Percentiles rank a stretch among this genome's conserved stretches.
Conservation (phyloP, 2,888 invertebrate genomes). For the Oeneis ivallda region DNA sequence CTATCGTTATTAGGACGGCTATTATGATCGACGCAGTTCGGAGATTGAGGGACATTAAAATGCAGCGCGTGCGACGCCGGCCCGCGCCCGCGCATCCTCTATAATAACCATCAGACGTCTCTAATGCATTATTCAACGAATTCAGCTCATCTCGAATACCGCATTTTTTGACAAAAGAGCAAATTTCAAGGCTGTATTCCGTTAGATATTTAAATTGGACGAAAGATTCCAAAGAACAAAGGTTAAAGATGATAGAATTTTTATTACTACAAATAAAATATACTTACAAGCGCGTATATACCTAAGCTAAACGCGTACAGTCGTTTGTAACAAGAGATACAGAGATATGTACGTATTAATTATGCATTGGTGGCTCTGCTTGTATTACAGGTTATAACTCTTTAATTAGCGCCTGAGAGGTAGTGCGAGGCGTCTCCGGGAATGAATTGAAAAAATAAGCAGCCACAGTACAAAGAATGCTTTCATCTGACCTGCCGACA, state of each 20-base stretch:
- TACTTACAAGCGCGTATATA: background rate
- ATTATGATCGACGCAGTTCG: slow-evolving; percentile 53
- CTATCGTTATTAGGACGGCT: slow-evolving; percentile 56
- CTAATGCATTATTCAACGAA: slow-evolving; percentile 73
- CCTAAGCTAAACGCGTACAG: background rate
- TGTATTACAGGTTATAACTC: slow-evolving; percentile 58
- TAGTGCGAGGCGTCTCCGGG: slow-evolving; percentile 47
- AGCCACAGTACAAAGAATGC: slow-evolving; percentile 65
- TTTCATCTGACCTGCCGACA: slow-evolving; percentile 66
- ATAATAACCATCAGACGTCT: slow-evolving; percentile 61
- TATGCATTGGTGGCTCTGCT: slow-evolving; percentile 47
- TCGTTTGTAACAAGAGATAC: slow-evolving; percentile 25
- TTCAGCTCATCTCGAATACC: slow-evolving; percentile 60
- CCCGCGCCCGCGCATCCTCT: slow-evolving; percentile 62
- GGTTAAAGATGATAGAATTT: background rate
- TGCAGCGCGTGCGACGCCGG: slow-evolving; percentile 74
- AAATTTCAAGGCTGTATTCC: slow-evolving; percentile 14
- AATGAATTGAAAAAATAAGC: slow-evolving; percentile 72
- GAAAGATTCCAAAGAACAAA: slow-evolving; percentile 7
- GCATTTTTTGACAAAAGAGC: slow-evolving; percentile 54
- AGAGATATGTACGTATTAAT: slow-evolving; percentile 45
- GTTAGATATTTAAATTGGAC: slow-evolving; percentile 16
- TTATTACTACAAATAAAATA: background rate
- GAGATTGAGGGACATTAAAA: slow-evolving; percentile 67
- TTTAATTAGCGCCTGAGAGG: slow-evolving; percentile 59